Base-by-base conservation (phyloP, 1,140 invertebrate species). In the Scaptomyza hsui region DNA sequence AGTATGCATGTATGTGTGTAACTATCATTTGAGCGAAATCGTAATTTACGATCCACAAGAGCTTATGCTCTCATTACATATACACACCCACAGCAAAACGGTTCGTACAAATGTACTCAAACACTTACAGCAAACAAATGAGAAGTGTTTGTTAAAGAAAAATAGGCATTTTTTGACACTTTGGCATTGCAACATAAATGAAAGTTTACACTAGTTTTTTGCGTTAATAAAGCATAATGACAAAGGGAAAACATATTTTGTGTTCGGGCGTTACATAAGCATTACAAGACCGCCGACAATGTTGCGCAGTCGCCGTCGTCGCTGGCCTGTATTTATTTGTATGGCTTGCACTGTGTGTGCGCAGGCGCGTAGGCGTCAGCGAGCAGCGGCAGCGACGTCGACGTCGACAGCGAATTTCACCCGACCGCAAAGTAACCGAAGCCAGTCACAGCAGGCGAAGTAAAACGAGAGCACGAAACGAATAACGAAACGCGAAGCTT, bases 121-220 rank as follows among this genome's bases (percentile, higher is more conserved):
- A 6, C 6, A 21, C 4, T 42, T 29, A 9, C 5, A 9, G 18
- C 10, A 10, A 5, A 44, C 2, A 13, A 3, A 19, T 2, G 7
- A 24, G 12, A 45, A 9, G 13, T 21, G 21, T 37, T 37, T n/a
- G 32, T 37, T 15, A 3, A 13, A 18, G 9, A 19, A 32, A 37
- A 16, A 13, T n/a, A 15, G 2, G 1, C 0, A 9, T 47, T 44
- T 55, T 62, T 72, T 68, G 72, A 72, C 61, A 80, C 60, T 71
- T 71, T 51, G 24, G 49, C 49, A 75, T 83, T 83, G 75, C 81
- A 81, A 65, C 81, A 80, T 78, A 86, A 86, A 86, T 71, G 81
- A 86, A 86, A 86, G 81, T 86, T 81, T 63, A 57, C 37, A 63
- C 37, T 72, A 63, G 63, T 76, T 75, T 37, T 37, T 67, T 29